A percentile compares a stretch with the other conserved stretches of the same genome.
These are phyloP conservation scores for Priocnemis perturbator DNA, from an alignment of 2,888 invertebrate genomes.

Conservation along the genomic window DNA sequence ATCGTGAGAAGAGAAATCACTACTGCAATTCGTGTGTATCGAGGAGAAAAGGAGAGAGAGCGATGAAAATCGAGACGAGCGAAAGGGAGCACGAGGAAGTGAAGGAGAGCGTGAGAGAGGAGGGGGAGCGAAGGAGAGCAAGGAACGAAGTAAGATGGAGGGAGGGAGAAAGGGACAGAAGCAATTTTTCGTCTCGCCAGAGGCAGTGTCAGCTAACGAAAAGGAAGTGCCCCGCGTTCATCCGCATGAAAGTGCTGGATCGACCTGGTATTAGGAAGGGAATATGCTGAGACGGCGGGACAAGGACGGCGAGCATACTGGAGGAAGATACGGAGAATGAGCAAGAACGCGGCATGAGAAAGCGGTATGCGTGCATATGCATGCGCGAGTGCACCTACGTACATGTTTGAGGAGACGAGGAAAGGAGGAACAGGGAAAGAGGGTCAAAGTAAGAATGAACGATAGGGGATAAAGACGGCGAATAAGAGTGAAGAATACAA, in stretches of 20 bases:
- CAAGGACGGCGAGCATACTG: conserved; percentile 1
- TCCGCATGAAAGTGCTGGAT: conserved; percentile 23
- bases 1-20: too few relatives aligned
- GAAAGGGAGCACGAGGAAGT: background rate
- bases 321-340: background rate
- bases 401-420: too few relatives aligned
- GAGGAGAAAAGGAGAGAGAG: too few relatives aligned
- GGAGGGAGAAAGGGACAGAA: background rate
- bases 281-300: background rate
- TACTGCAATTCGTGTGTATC: too few relatives aligned
- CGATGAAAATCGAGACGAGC: background rate
- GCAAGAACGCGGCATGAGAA: background rate
- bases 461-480: too few relatives aligned
- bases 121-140: background rate
- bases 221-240: conserved; percentile 27
- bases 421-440: too few relatives aligned
- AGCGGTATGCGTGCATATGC: too few relatives aligned
- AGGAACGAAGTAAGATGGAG: background rate
- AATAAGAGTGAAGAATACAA: too few relatives aligned
- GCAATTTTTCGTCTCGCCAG: conserved; percentile 5
- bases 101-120: background rate
- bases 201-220: conserved; percentile 28
- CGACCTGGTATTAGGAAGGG: conserved; percentile 18
- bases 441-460: too few relatives aligned
- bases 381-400: too few relatives aligned